These are phyloP conservation scores for Crax fasciolata DNA, from an alignment of 2,797 vertebrate genomes.

Conservation along the genomic window DNA sequence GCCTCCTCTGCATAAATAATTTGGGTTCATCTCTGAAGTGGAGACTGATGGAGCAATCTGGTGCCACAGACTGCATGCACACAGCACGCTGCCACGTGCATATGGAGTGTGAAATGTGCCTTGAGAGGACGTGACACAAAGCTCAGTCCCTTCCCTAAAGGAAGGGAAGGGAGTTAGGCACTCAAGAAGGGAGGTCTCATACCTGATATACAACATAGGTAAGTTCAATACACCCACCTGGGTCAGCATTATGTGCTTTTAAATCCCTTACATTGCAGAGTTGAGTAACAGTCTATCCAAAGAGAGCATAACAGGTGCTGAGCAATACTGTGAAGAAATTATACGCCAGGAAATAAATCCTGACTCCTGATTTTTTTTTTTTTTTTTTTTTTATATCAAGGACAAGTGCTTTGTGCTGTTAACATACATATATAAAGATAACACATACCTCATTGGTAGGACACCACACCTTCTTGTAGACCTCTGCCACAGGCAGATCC, in stretches of 20 bases:
- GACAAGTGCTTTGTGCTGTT: not conserved
- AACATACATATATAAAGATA: not conserved
- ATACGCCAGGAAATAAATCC: not conserved
- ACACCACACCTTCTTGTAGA: constrained; percentile 99
- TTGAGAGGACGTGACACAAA: not conserved
- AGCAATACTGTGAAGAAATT: not conserved
- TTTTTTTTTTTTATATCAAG: not conserved
- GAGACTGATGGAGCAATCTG: not conserved
- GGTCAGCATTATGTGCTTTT: not conserved
- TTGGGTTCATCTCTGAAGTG: not conserved
- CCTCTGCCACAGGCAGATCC: constrained; percentile 96
- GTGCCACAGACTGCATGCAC: not conserved
- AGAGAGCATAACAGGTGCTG: not conserved
- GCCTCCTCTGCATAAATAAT: not conserved
- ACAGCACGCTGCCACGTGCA: not conserved
- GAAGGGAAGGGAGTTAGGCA: not conserved
- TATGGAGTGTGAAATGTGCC: not conserved
- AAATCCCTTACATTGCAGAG: not conserved
- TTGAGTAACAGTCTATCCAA: not conserved
- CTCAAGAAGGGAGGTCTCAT: not conserved
- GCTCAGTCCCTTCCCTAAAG: not conserved
- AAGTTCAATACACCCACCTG: not conserved
- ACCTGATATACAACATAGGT: not conserved
- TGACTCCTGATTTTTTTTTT: not conserved
- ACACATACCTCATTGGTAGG: constrained; percentile 94